These are phyloP conservation scores for Anticlea derivata DNA, from an alignment of 2,888 invertebrate species.

Conservation along the genomic window DNA sequence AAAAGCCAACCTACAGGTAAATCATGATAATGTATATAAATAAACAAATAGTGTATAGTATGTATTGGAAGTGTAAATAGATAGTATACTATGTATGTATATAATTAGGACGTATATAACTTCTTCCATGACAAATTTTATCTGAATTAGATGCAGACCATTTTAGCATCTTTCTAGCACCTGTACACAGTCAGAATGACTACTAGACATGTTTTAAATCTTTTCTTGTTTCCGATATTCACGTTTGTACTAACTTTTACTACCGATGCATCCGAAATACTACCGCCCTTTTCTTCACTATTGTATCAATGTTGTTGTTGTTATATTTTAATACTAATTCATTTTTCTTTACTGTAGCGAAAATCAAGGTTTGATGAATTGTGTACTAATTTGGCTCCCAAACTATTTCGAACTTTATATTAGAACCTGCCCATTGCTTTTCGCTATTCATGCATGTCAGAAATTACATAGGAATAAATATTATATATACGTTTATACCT, in stretches of 20 bases:
- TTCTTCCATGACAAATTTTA: slow-evolving; percentile 40
- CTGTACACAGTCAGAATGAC: slow-evolving; percentile 46
- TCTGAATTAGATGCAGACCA: slow-evolving; percentile 55
- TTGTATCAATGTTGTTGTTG: slow-evolving; percentile 80
- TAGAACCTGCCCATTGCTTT: slow-evolving; percentile 36
- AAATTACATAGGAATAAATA: slow-evolving; percentile 16
- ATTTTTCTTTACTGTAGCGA: slow-evolving; percentile 43
- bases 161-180: slow-evolving; percentile 62
- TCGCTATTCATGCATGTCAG: slow-evolving; percentile 39
- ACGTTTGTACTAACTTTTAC: slow-evolving; percentile 51
- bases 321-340: slow-evolving; percentile 47
- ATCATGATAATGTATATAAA: slow-evolving; percentile 18
- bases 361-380: slow-evolving; percentile 40
- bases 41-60: slow-evolving; percentile 4
- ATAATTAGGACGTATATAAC: slow-evolving; percentile 42
- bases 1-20: neutral
- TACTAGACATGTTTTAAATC: slow-evolving; percentile 46
- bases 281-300: slow-evolving; percentile 83
- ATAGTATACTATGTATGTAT: slow-evolving; percentile 37
- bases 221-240: slow-evolving; percentile 45
- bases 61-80: slow-evolving; percentile 25
- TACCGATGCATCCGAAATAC: slow-evolving; percentile 73
- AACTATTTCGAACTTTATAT: slow-evolving; percentile 19
- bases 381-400: slow-evolving; percentile 25
- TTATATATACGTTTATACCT: neutral